These are phyloP conservation scores for Heliconius congener DNA, from an alignment of 1,140 invertebrate genomes.

Conservation along the genomic window DNA sequence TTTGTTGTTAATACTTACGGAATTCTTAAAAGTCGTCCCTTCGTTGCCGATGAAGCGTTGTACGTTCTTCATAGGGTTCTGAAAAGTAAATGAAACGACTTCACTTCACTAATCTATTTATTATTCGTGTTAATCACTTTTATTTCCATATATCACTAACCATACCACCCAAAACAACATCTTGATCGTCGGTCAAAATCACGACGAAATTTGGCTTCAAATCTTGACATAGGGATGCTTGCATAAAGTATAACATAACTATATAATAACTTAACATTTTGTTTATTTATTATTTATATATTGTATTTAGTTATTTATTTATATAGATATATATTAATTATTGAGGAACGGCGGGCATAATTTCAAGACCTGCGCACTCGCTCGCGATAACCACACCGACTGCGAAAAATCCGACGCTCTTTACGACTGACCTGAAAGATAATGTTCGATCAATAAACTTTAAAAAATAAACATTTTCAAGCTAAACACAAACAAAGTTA, in stretches of 20 bases:
- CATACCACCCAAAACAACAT: slow-evolving; percentile 88
- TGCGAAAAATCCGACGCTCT: slow-evolving; percentile 86
- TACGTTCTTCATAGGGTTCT: slow-evolving; percentile 83
- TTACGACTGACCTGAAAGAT: slow-evolving; percentile 85
- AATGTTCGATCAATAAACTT: slow-evolving; percentile 44
- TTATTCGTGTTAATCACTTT: slow-evolving; percentile 55
- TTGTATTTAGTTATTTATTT: neutral
- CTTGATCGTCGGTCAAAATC: slow-evolving; percentile 93
- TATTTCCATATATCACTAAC: slow-evolving; percentile 79
- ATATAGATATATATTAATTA: slow-evolving; percentile 41
- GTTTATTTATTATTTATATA: slow-evolving; percentile 31
- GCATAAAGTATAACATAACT: slow-evolving; percentile 49
- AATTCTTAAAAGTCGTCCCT: slow-evolving; percentile 87
- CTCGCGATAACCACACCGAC: slow-evolving; percentile 86
- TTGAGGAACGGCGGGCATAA: slow-evolving; percentile 82
- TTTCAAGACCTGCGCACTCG: slow-evolving; percentile 85
- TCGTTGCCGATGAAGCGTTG: slow-evolving; percentile 83
- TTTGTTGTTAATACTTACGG: slow-evolving; percentile 81
- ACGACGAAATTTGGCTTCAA: slow-evolving; percentile 88
- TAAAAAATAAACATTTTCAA: slow-evolving; percentile 6
- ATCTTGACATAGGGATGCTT: slow-evolving; percentile 46
- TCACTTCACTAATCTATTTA: slow-evolving; percentile 61
- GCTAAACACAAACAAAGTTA: neutral
- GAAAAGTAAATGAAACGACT: slow-evolving; percentile 76
- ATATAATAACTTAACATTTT: slow-evolving; percentile 69